Conservation (phyloP, 2,797 vertebrate genomes). For the Syngnathus rostellatus region DNA sequence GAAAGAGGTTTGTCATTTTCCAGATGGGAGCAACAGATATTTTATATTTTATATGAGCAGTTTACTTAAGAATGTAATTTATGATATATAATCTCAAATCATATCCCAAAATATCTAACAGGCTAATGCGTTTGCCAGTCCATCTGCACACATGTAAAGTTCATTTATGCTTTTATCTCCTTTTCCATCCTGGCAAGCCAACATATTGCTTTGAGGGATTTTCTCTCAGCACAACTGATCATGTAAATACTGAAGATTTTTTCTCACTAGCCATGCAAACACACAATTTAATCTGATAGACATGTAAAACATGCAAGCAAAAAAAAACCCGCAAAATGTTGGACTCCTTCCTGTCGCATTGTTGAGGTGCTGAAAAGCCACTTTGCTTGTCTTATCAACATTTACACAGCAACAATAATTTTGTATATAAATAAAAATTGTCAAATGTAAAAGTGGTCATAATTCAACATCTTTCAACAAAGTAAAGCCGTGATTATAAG, state of each 20-base stretch:
- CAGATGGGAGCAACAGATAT: background rate
- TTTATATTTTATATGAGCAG: background rate
- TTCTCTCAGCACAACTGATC: slow-evolving; percentile 36
- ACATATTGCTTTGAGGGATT: slow-evolving; percentile 27
- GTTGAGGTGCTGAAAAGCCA: slow-evolving; percentile 17
- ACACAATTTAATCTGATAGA: slow-evolving; percentile 8
- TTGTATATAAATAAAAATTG: slow-evolving; percentile 38
- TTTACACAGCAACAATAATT: slow-evolving; percentile 29
- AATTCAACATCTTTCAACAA: background rate
- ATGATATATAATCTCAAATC: slow-evolving; percentile 25
- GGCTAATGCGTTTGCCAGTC: slow-evolving; percentile 39
- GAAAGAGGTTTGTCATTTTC: background rate
- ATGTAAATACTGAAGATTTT: slow-evolving; percentile 18
- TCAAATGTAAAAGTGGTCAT: slow-evolving; percentile 39
- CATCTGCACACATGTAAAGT: slow-evolving; percentile 26
- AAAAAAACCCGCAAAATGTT: background rate
- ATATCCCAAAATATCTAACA: slow-evolving; percentile 22
- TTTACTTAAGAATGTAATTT: slow-evolving; percentile 15
- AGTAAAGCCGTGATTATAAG: slow-evolving; percentile 12
- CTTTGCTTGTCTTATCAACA: slow-evolving; percentile 28
- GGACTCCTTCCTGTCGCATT: slow-evolving; percentile 15
- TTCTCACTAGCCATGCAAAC: slow-evolving; percentile 12
- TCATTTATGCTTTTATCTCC: slow-evolving; percentile 43
- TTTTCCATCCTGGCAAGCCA: slow-evolving; percentile 26
- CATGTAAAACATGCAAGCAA: background rate